These are phyloP conservation scores for Pachydiplax longipennis DNA, from an alignment of 2,888 invertebrate species.

Conservation along the genomic window DNA sequence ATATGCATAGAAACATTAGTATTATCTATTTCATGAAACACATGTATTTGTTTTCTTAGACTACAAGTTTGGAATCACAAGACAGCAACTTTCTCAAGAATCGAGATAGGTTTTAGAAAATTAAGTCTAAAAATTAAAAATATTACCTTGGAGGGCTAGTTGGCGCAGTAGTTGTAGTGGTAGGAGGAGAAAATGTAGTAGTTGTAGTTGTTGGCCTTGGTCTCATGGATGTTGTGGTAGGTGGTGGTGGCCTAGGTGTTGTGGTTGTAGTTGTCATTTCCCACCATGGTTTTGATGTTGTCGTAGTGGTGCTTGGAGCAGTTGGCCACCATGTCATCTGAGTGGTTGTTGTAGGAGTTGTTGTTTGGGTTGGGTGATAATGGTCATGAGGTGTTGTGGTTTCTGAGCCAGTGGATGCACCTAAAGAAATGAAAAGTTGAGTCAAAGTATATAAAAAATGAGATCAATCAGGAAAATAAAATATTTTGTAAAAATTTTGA, in stretches of 20 bases:
- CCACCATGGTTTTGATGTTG: conserved; percentile 48
- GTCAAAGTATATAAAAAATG: neutral
- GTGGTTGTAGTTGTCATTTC: conserved; percentile 48
- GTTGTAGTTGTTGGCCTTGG: conserved; percentile 49
- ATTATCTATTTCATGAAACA: no score
- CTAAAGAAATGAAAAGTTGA: neutral
- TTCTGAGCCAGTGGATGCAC: neutral
- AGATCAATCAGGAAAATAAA: neutral
- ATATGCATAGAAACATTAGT: no score
- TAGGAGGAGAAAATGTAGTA: conserved; percentile 52
- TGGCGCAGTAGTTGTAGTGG: conserved; percentile 51
- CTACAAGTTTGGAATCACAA: no score
- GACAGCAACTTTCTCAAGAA: no score
- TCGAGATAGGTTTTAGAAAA: no score
- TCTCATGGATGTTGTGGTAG: conserved; percentile 49
- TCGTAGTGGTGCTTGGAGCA: conserved; percentile 38
- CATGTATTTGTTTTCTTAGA: no score
- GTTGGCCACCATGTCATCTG: conserved; percentile 28
- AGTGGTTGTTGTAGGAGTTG: conserved; percentile 46
- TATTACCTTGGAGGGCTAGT: conserved; percentile 51
- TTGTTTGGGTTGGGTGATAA: conserved; percentile 41
- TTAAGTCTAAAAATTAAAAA: no score
- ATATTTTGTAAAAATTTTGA: neutral
- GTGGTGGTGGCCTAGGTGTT: conserved; percentile 48
- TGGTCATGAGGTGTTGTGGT: conserved; percentile 34